A percentile compares a stretch with the other conserved stretches of the same genome.
phyloP scores from a whole-genome alignment of 1,140 invertebrate genomes.

The Drosophila ananassae region DNA sequence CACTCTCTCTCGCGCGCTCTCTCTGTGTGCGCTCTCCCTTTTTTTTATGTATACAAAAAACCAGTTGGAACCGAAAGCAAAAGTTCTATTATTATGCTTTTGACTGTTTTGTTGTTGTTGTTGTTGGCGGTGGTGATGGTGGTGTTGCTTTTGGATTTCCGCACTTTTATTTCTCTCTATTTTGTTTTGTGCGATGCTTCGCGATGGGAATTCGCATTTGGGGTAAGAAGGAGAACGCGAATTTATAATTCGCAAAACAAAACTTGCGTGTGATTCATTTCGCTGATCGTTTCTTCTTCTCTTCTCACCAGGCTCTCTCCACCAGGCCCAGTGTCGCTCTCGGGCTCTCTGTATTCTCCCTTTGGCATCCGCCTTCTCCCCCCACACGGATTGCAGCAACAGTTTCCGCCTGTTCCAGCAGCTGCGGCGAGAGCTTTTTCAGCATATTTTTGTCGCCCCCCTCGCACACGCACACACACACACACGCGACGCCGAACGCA shows the following conservation, averaged over 20 bases:
- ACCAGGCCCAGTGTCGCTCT: constrained; percentile 34
- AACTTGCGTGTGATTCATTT: constrained; percentile 76
- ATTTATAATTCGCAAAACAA: constrained; percentile 64
- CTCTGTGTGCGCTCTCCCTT: constrained; percentile 23
- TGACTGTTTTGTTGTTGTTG: constrained; percentile 2
- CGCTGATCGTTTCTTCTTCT: constrained; percentile 31
- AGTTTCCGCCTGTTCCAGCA: constrained; percentile 68
- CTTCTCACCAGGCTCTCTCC: constrained; percentile 34
- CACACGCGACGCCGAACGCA: constrained; percentile 59
- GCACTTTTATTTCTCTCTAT: constrained; percentile 46
- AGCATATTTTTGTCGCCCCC: constrained; percentile 52
- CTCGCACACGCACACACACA: constrained; percentile 27
- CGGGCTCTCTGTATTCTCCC: constrained; percentile 1
- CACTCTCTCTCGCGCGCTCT: constrained; percentile 11
- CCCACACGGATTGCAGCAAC: constrained; percentile 38
- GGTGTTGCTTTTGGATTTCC: constrained; percentile 25
- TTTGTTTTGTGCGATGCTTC: constrained; percentile 48
- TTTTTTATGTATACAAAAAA: constrained; percentile 64
- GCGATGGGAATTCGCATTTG: constrained; percentile 48
- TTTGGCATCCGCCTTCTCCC: neutral
- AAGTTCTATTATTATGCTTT: constrained; percentile 76
- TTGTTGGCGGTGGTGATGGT: constrained; percentile 9
- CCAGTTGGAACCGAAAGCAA: constrained; percentile 82
- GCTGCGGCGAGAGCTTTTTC: constrained; percentile 67
- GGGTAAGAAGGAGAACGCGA: constrained; percentile 32